Evolutionary conservation across 2,797 vertebrate genomes (phyloP).

Genomic region (Sebastes iracundus): DNA sequence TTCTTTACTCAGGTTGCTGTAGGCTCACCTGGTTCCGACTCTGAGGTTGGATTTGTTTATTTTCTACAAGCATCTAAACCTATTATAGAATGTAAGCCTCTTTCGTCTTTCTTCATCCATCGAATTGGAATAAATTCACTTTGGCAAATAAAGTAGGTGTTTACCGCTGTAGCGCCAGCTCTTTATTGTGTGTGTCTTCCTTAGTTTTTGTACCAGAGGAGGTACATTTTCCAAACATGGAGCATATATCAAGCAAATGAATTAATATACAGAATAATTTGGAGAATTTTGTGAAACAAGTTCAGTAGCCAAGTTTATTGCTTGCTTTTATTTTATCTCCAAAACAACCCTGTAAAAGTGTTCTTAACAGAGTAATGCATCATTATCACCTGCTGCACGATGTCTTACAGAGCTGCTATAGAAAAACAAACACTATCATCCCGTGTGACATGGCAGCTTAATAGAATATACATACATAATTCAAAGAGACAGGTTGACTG

Average conservation of each 20-base stretch:
- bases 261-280: neutral
- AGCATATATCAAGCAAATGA: neutral
- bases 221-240: neutral
- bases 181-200: neutral
- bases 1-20: neutral
- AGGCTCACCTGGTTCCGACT: conserved; percentile 1
- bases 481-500: neutral
- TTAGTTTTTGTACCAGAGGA: neutral
- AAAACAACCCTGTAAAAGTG: neutral
- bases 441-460: neutral
- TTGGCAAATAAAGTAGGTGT: conserved; percentile 23
- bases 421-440: neutral
- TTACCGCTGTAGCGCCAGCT: neutral
- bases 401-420: neutral
- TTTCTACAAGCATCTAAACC: conserved; percentile 32
- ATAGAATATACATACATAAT: neutral
- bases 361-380: neutral
- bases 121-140: conserved; percentile 25
- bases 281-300: neutral
- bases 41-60: conserved; percentile 35
- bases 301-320: neutral
- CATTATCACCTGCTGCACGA: neutral
- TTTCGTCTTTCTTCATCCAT: conserved; percentile 22
- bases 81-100: conserved; percentile 23
- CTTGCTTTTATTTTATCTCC: neutral